phyloP scores from a whole-genome alignment of 2,113 vertebrate genomes.

The Lagopus leucura region DNA sequence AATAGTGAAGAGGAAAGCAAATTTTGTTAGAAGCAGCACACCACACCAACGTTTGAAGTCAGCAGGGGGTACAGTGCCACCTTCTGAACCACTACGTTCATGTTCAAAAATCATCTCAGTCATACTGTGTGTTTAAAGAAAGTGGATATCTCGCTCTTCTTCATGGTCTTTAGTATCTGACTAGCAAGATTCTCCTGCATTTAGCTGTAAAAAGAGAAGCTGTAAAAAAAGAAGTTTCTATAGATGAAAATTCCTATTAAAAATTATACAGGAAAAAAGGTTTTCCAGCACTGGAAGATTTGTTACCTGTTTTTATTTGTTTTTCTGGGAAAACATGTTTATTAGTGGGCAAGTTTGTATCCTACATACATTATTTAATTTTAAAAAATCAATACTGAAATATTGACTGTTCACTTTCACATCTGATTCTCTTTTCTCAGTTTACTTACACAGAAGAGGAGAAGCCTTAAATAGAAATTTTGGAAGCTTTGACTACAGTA shows the following conservation, averaged over 20 bases:
- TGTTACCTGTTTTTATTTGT: not conserved
- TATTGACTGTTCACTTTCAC: not conserved
- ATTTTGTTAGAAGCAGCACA: not conserved
- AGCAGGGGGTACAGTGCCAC: not conserved
- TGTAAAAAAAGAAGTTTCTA: not conserved
- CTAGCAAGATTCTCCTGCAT: not conserved
- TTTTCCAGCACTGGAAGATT: not conserved
- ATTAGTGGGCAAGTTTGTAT: not conserved
- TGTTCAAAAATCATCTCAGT: not conserved
- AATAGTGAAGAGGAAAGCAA: not conserved
- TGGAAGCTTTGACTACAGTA: not conserved
- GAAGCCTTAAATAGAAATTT: not conserved
- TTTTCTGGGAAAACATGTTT: not conserved
- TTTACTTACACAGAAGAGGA: not conserved
- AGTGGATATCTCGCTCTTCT: not conserved
- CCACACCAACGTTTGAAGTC: not conserved
- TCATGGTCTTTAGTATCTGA: not conserved
- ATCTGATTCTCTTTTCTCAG: not conserved
- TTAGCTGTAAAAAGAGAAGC: not conserved
- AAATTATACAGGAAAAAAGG: not conserved
- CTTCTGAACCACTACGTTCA: not conserved
- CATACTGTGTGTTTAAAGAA: not conserved
- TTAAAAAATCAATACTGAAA: rapidly evolving
- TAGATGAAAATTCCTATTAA: not conserved
- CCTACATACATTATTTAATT: not conserved